These are phyloP conservation scores for Dendrolimus punctatus DNA, from an alignment of 1,140 invertebrate genomes.

Conservation along the genomic window DNA sequence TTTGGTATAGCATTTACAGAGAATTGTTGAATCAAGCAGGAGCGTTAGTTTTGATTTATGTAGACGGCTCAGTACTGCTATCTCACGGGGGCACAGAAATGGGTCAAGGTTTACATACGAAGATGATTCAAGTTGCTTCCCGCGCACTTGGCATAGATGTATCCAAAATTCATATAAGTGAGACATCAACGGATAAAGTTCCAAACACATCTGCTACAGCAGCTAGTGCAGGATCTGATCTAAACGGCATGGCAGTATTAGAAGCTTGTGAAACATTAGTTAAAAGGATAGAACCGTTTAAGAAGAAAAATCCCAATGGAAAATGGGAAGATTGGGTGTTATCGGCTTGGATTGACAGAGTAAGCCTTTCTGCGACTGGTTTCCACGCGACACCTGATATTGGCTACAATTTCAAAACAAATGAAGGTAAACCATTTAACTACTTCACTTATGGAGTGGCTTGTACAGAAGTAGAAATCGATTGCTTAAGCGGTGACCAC, in stretches of 20 bases:
- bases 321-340: conserved; percentile 91
- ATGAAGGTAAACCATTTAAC: conserved; percentile 81
- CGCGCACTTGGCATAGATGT: conserved; percentile 81
- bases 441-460: conserved; percentile 89
- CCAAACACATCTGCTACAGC: conserved; percentile 95
- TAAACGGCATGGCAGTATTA: conserved; percentile 96
- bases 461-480: conserved; percentile 88
- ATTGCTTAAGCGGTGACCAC: conserved; percentile 92
- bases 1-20: conserved; percentile 92
- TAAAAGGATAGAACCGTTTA: conserved; percentile 84
- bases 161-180: conserved; percentile 88
- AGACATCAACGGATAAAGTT: conserved; percentile 94
- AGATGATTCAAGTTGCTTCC: conserved; percentile 93
- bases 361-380: conserved; percentile 89
- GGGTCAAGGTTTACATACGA: conserved; percentile 96
- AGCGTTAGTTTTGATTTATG: conserved; percentile 91
- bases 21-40: conserved; percentile 90
- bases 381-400: conserved; percentile 89
- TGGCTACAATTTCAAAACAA: conserved; percentile 82
- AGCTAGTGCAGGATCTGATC: conserved; percentile 91
- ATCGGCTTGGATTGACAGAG: conserved; percentile 84
- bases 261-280: conserved; percentile 87
- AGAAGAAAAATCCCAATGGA: conserved; percentile 82
- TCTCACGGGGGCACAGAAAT: conserved; percentile 95
- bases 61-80: conserved; percentile 93